Evolutionary conservation across 1,140 invertebrate species (phyloP).

Genomic region (Pseudomyrmex pallidus): DNA sequence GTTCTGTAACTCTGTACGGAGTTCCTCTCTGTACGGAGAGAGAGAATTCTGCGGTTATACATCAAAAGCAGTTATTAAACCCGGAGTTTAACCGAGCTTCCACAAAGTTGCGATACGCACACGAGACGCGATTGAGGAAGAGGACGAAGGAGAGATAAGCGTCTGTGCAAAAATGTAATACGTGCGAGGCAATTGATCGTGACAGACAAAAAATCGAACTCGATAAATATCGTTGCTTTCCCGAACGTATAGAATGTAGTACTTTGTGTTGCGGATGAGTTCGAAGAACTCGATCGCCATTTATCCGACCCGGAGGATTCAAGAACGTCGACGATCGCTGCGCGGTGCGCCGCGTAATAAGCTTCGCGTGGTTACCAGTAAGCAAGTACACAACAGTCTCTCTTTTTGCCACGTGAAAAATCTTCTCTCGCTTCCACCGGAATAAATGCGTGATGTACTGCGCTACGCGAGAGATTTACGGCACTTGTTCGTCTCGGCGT

Average conservation of each 20-base stretch:
- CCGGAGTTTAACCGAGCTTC: too few relatives aligned
- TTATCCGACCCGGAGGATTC: neutral
- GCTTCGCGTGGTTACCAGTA: neutral
- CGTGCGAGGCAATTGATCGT: too few relatives aligned
- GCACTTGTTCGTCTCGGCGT: neutral
- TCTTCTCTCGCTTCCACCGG: constrained; percentile 9
- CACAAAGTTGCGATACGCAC: too few relatives aligned
- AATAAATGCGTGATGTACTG: constrained; percentile 45
- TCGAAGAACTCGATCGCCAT: neutral
- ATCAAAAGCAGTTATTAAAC: too few relatives aligned
- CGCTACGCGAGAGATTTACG: constrained; percentile 26
- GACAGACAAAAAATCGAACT: too few relatives aligned
- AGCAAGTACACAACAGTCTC: neutral
- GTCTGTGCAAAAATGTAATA: neutral
- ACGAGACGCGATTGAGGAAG: neutral
- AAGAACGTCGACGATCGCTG: neutral
- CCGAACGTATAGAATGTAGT: neutral
- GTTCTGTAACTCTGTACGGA: too few relatives aligned
- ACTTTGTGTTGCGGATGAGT: neutral
- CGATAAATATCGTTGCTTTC: neutral
- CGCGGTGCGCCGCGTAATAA: constrained; percentile 15
- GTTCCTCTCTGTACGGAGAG: too few relatives aligned
- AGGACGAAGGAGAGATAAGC: neutral
- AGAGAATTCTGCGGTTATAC: too few relatives aligned
- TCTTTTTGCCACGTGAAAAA: constrained; percentile 13